Evolutionary conservation across 1,140 invertebrate genomes (phyloP).

Genomic region (Lamellibrachia luymesi): DNA sequence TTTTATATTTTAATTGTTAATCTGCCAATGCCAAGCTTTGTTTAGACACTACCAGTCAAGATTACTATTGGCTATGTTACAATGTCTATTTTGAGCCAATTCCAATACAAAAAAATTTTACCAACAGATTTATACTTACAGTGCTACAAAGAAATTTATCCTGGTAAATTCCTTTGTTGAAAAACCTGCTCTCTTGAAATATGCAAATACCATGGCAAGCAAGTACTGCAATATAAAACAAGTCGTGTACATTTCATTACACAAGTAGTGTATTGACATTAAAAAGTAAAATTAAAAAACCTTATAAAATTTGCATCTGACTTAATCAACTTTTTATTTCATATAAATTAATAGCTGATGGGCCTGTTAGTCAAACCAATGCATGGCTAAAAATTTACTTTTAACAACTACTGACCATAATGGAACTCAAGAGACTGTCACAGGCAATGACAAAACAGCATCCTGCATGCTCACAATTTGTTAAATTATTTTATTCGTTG

Average conservation of each 20-base stretch:
- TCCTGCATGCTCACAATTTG: no score
- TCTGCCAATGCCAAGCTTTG: background rate
- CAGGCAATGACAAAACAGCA: background rate
- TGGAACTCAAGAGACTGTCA: no score
- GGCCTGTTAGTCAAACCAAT: no score
- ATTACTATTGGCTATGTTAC: background rate
- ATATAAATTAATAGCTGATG: no score
- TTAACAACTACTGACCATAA: no score
- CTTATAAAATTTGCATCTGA: no score
- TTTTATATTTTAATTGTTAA: constrained; percentile 1
- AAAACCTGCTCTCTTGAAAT: constrained; percentile 62
- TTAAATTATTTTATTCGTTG: no score
- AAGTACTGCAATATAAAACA: constrained; percentile 56
- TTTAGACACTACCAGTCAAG: background rate
- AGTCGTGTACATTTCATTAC: background rate
- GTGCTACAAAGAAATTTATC: constrained; percentile 63
- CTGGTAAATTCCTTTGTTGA: constrained; percentile 58
- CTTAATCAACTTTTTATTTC: no score
- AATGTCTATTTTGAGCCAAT: no score
- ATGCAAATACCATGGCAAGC: constrained; percentile 65
- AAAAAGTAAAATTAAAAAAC: no score
- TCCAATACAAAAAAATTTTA: no score
- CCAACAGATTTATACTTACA: constrained; percentile 56
- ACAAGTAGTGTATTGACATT: background rate
- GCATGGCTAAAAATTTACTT: no score